phyloP scores from a whole-genome alignment of 2,888 invertebrate species.

The Ormyrus thymus region DNA sequence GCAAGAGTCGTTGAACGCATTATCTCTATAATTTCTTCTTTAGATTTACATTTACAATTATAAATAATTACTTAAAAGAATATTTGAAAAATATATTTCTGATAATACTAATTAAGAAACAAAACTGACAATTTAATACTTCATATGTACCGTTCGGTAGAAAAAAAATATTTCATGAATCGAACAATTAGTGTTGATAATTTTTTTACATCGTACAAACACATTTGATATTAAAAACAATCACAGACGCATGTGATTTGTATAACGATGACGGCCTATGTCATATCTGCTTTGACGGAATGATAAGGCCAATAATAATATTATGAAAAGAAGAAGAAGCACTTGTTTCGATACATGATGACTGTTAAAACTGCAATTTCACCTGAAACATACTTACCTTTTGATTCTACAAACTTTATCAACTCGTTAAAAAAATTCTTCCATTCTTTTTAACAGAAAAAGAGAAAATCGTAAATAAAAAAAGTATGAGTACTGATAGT shows the following conservation, averaged over 20 bases:
- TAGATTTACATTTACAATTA: conserved; percentile 51
- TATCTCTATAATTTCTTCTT: conserved; percentile 41
- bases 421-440: conserved; percentile 11
- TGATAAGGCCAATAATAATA: conserved; percentile 49
- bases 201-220: conserved; percentile 54
- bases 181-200: conserved; percentile 50
- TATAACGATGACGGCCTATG: conserved; percentile 43
- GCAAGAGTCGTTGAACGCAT: conserved; percentile 38
- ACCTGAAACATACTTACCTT: conserved; percentile 53
- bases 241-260: conserved; percentile 54
- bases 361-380: conserved; percentile 40
- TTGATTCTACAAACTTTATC: conserved; percentile 23
- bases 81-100: conserved; percentile 57
- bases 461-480: conserved; percentile 39
- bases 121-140: conserved; percentile 46
- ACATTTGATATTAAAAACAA: conserved; percentile 55
- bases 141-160: conserved; percentile 48
- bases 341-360: conserved; percentile 35
- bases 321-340: conserved; percentile 47
- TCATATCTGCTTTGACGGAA: conserved; percentile 38
- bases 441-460: conserved; percentile 22
- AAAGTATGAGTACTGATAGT: conserved; percentile 49
- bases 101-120: conserved; percentile 41
- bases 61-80: conserved; percentile 52
- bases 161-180: conserved; percentile 52